These are phyloP conservation scores for Microchrysa polita DNA, from an alignment of 2,888 invertebrate genomes.

Conservation along the genomic window DNA sequence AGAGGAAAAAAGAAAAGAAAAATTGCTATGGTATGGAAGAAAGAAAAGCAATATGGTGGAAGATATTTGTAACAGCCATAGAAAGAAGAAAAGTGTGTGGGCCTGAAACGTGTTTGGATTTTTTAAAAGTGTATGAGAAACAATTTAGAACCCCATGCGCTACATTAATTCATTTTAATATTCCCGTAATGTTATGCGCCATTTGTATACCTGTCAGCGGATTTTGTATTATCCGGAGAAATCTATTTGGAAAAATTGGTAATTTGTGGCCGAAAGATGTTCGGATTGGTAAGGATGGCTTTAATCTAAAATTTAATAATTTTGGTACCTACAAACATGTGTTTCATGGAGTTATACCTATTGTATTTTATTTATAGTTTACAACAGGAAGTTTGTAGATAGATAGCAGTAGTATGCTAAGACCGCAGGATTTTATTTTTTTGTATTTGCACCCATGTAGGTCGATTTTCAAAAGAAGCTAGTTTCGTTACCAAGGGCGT, in stretches of 20 bases:
- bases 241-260: constrained; percentile 6
- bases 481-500: no score
- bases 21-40: neutral
- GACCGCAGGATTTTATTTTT: no score
- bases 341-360: no score
- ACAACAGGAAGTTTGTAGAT: no score
- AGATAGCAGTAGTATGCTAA: no score
- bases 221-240: constrained; percentile 28
- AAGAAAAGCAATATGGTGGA: constrained; percentile 6
- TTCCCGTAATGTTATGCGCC: constrained; percentile 28
- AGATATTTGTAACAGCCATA: neutral
- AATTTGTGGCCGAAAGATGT: neutral
- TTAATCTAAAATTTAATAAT: no score
- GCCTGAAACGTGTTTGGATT: constrained; percentile 41
- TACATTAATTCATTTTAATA: constrained; percentile 39
- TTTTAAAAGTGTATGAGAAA: constrained; percentile 39
- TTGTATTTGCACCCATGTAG: no score
- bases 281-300: no score
- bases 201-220: constrained; percentile 34
- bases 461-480: no score
- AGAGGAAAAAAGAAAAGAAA: neutral
- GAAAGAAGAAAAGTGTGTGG: constrained; percentile 30
- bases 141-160: constrained; percentile 34
- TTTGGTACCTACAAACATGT: no score
- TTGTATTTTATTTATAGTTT: no score